Evolutionary conservation across 30 jellyfish, hydroid and myxozoan genomes (phyloP).

Genomic region (Clytia hemisphaerica): DNA sequence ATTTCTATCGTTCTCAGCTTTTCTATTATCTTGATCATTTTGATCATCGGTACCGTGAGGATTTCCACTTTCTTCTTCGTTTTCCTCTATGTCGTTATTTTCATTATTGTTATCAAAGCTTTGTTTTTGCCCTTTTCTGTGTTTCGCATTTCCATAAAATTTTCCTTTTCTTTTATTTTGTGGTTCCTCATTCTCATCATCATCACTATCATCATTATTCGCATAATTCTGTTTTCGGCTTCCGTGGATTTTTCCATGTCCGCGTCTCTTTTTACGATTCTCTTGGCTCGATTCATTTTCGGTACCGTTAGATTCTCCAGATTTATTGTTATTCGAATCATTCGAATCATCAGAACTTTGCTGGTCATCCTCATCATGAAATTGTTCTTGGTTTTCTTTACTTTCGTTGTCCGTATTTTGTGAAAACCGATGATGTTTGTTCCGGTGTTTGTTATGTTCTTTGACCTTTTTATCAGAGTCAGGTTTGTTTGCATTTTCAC

Average conservation of each 20-base stretch:
- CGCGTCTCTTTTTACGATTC: background rate
- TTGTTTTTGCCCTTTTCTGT: background rate
- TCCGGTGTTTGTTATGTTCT: background rate
- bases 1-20: no score
- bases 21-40: no score
- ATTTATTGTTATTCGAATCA: no score
- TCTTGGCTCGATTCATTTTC: background rate
- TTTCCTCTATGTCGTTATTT: no score
- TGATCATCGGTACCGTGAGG: no score
- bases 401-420: constrained; percentile 2
- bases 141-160: no score
- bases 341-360: no score
- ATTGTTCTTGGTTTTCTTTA: background rate
- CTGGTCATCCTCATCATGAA: background rate
- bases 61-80: background rate
- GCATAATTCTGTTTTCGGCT: background rate
- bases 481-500: background rate
- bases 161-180: no score
- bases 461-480: background rate
- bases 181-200: background rate
- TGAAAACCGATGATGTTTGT: background rate
- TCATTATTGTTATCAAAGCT: background rate
- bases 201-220: constrained; percentile 3
- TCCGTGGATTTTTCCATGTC: no score
- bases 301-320: background rate